These are phyloP conservation scores for Adelges cooleyi DNA, from an alignment of 1,140 invertebrate species.

Conservation along the genomic window DNA sequence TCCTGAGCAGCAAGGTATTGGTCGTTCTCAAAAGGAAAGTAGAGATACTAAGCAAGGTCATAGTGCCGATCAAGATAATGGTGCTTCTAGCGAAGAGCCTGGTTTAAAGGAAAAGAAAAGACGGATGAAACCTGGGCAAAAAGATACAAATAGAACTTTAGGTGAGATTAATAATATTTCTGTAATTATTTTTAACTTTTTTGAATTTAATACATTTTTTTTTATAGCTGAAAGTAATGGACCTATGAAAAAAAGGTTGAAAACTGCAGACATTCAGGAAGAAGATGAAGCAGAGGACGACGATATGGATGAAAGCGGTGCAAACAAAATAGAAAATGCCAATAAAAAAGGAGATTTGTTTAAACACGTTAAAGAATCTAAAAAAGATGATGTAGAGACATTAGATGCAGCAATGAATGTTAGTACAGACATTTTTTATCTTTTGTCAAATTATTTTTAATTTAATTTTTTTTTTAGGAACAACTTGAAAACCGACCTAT, in stretches of 20 bases:
- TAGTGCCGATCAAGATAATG: slow-evolving; percentile 40
- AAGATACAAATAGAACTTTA: slow-evolving; percentile 49
- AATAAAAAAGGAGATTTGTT: slow-evolving; percentile 56
- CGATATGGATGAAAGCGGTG: slow-evolving; percentile 40
- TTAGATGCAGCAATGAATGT: slow-evolving; percentile 47
- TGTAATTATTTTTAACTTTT: background rate
- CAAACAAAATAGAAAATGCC: slow-evolving; percentile 41
- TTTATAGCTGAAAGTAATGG: slow-evolving; percentile 44
- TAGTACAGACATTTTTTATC: background rate
- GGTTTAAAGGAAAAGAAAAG: slow-evolving; percentile 39
- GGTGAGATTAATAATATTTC: slow-evolving; percentile 38
- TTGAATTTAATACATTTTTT: slow-evolving; percentile 1
- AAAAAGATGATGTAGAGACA: slow-evolving; percentile 40
- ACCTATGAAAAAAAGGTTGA: slow-evolving; percentile 49
- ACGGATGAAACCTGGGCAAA: slow-evolving; percentile 46
- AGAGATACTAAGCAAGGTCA: slow-evolving; percentile 49
- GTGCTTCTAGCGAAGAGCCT: slow-evolving; percentile 38
- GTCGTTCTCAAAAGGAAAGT: slow-evolving; percentile 44
- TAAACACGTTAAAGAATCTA: slow-evolving; percentile 73
- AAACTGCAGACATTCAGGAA: slow-evolving; percentile 44
- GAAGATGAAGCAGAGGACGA: slow-evolving; percentile 42
- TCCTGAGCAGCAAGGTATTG: slow-evolving; percentile 46
- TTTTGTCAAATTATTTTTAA: background rate
- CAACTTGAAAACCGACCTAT: slow-evolving; percentile 65
- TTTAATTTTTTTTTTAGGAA: slow-evolving; percentile 52